A percentile compares a stretch with the other conserved stretches of the same genome.
phyloP scores from a whole-genome alignment of 2,113 vertebrate genomes.

The Oryzias javanicus region DNA sequence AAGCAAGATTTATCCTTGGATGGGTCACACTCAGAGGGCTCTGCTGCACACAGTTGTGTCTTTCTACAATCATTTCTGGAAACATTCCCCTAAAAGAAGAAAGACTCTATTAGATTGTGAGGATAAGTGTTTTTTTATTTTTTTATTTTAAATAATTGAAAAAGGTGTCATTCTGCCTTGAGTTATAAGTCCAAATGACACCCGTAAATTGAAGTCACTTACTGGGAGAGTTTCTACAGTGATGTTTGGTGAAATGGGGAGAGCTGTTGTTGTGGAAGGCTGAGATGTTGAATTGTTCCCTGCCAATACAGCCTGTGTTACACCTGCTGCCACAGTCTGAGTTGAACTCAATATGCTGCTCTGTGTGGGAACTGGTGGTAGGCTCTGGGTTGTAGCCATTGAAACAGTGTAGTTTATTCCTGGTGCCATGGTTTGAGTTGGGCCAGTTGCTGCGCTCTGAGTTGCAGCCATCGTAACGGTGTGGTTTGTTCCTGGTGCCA shows the following conservation, averaged over 20 bases:
- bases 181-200: not conserved
- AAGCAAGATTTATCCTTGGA: not conserved
- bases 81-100: slow-evolving; percentile 11
- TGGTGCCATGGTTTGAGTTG: too few species aligned
- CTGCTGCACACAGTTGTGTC: slow-evolving; percentile 15
- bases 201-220: not conserved
- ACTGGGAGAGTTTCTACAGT: slow-evolving; percentile 10
- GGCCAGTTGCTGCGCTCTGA: too few species aligned
- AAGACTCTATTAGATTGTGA: not conserved
- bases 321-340: too few species aligned
- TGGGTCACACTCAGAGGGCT: slow-evolving; percentile 40
- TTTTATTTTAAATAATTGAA: not conserved
- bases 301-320: too few species aligned
- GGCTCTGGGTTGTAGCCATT: too few species aligned
- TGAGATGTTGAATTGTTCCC: not conserved
- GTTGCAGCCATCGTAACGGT: too few species aligned
- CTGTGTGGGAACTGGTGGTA: too few species aligned
- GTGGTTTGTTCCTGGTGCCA: too few species aligned
- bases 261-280: not conserved
- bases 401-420: too few species aligned
- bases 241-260: not conserved
- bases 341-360: too few species aligned
- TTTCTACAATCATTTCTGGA: not conserved
- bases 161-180: not conserved
- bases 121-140: not conserved